Evolutionary conservation across 2,797 vertebrate species (phyloP), one percentile per base, ranked within the genome.

Genomic region (Champsocephalus esox): DNA sequence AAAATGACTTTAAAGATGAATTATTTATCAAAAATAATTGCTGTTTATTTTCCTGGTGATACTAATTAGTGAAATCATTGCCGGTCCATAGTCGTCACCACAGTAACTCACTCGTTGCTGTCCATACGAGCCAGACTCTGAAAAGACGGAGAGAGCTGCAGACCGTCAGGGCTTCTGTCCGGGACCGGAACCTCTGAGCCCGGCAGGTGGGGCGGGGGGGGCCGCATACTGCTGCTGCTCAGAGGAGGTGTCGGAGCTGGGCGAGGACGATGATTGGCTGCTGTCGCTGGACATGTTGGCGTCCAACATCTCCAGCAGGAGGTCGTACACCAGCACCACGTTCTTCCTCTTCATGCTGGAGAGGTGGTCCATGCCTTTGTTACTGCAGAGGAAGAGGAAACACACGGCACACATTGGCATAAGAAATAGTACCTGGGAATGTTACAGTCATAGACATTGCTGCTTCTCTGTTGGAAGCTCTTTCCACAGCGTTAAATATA

Each of bases 311-410:
- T 99, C 98, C 92, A 99, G 88, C 17, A 99, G 95, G 80, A 99
- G 91, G 87, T 99, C 97, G 5, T 99, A 99, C 50, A 98, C 95
- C 0, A 98, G 94, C 6, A 99, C 97, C 82, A 98, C 95, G 0
- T 99, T 99, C 90, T 97, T 99, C 83, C 96, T 97, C 93, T 99
- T 99, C 98, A 99, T 99, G 89, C 89, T 96, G 80, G 97, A 96
- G 49, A 99, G 95, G 65, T 99, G 98, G 80, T 98, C 97, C 95
- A 99, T 98, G 66, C 98, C 98, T 92, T 98, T 99, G 95, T 99
- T 99, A 86, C 98, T 99, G 85, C 1, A 32, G 63, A 69, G 50
- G 79, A 7, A 21, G 11, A 3, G 12, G 28, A 28, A 28, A 4
- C 28, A 28, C 28, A 28, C 28, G 28, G 4, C 28, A 28, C 28